A percentile compares a stretch with the other conserved stretches of the same genome.
phyloP scores from a whole-genome alignment of 2,113 vertebrate genomes.

The Callocephalon fimbriatum region DNA sequence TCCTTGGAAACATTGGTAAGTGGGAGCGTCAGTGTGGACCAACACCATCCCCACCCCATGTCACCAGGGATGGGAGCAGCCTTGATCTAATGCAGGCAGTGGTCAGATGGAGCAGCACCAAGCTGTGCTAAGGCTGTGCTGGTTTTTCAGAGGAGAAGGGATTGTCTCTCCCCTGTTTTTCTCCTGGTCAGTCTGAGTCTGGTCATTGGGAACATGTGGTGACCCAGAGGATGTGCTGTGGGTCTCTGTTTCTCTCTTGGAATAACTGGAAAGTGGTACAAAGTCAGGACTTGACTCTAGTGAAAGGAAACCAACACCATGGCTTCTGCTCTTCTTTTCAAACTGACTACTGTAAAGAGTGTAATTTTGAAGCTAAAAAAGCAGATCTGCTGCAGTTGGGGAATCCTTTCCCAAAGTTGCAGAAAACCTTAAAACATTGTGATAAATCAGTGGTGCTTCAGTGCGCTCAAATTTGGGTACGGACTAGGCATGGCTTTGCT shows the following conservation, averaged over 20 bases:
- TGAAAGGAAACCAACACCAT: background rate
- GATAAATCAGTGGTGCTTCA: background rate
- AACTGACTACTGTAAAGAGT: background rate
- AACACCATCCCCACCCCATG: background rate
- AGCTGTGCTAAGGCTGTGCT: background rate
- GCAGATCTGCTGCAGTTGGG: background rate
- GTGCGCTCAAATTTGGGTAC: accelerated
- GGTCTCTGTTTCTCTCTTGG: background rate
- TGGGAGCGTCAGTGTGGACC: background rate
- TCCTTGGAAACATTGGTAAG: background rate
- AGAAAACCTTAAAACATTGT: background rate
- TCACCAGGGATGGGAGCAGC: background rate
- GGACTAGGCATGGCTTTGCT: background rate
- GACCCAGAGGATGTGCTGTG: background rate
- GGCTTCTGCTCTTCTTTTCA: background rate
- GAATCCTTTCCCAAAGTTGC: accelerated
- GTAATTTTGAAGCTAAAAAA: background rate
- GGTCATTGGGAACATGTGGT: background rate
- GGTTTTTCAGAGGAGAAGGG: background rate
- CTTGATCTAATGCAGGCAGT: accelerated
- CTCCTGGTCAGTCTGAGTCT: background rate
- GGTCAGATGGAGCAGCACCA: background rate
- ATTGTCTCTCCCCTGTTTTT: background rate
- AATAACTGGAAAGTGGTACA: background rate
- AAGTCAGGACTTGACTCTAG: background rate